Percentiles rank a stretch among this genome's conserved stretches.
Evolutionary conservation across 2,888 invertebrate genomes (phyloP).

Genomic region (Rhopalosiphum nymphaeae): DNA sequence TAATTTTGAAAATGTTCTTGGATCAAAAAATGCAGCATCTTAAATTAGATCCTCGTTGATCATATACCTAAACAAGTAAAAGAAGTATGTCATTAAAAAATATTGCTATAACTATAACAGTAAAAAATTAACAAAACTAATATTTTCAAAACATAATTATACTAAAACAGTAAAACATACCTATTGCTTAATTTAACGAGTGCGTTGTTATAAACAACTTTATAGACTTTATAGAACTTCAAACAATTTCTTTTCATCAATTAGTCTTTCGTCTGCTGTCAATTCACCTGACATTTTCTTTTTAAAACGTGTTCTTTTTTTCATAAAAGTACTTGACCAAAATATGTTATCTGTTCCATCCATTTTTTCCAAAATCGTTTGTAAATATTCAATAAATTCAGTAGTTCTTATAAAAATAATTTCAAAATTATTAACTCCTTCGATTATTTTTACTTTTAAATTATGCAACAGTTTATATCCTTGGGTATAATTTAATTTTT

Average conservation of each 20-base stretch:
- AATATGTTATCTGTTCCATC: too few species aligned
- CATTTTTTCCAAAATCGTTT: neutral
- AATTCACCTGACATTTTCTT: constrained; percentile 7
- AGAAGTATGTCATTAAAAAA: too few species aligned
- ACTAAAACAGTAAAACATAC: too few species aligned
- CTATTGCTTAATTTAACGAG: too few species aligned
- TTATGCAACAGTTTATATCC: too few species aligned
- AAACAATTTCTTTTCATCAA: constrained; percentile 13
- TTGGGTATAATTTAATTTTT: too few species aligned
- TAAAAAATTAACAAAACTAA: too few species aligned
- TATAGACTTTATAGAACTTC: constrained; percentile 19
- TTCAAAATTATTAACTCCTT: neutral
- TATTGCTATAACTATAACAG: too few species aligned
- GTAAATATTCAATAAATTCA: constrained; percentile 8
- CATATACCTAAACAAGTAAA: too few species aligned
- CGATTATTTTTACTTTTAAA: neutral
- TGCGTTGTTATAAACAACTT: neutral
- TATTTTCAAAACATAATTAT: too few species aligned
- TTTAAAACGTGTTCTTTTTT: too few species aligned
- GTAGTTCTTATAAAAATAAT: neutral
- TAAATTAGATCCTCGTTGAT: neutral
- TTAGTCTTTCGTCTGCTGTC: neutral
- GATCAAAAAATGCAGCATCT: constrained; percentile 15
- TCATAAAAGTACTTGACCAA: too few species aligned
- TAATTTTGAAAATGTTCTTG: constrained; percentile 10